Evolutionary conservation across 2,113 vertebrate genomes (phyloP).

Genomic region (Tauraco erythrolophus): DNA sequence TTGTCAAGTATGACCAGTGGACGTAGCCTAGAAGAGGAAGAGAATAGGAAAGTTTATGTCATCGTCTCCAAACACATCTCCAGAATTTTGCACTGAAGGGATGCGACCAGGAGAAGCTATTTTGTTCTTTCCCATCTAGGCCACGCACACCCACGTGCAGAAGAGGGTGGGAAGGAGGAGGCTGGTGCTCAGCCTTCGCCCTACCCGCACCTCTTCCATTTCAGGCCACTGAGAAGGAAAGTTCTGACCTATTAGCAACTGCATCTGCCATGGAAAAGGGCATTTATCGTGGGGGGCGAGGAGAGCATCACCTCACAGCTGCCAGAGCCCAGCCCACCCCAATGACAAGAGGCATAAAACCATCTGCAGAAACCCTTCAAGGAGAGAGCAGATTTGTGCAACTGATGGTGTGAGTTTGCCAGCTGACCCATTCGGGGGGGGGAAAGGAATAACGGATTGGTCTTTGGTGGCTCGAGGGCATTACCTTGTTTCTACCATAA

Average conservation of each 20-base stretch:
- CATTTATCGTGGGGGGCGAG: background rate
- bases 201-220: background rate
- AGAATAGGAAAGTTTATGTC: background rate
- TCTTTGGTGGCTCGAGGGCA: slow-evolving; percentile 53
- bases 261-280: background rate
- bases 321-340: background rate
- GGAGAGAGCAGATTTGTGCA: slow-evolving; percentile 38
- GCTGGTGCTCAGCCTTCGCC: background rate
- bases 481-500: slow-evolving; percentile 70
- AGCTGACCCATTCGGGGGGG: background rate
- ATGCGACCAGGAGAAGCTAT: background rate
- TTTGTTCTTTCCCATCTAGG: background rate
- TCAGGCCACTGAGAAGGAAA: background rate
- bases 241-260: background rate
- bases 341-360: slow-evolving; percentile 19
- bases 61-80: background rate
- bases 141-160: background rate
- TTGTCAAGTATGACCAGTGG: background rate
- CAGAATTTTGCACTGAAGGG: background rate
- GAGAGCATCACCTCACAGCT: background rate
- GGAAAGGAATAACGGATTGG: background rate
- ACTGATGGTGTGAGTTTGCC: slow-evolving; percentile 16
- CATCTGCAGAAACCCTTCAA: slow-evolving; percentile 50
- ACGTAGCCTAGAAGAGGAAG: background rate
- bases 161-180: background rate